phyloP scores from a whole-genome alignment of 1,140 invertebrate genomes.

The Bradysia coprophila region DNA sequence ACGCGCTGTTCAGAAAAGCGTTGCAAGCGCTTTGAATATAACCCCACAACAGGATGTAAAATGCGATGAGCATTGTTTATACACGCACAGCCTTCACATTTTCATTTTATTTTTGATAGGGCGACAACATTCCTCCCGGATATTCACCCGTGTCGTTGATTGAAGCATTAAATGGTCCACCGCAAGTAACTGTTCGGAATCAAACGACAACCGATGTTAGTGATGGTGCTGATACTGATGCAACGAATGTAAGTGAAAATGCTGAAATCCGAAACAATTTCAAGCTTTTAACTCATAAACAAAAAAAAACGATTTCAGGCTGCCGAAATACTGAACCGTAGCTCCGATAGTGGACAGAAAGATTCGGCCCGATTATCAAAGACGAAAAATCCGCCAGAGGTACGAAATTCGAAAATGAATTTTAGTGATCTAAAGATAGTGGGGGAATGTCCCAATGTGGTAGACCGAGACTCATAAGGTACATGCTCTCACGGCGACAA shows the following conservation, averaged over 20 bases:
- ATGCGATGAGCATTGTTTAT: constrained; percentile 4
- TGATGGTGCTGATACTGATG: background rate
- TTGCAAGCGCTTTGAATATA: constrained; percentile 22
- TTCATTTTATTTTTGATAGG: constrained; percentile 11
- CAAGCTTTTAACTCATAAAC: no score
- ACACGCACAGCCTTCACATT: background rate
- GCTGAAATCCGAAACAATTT: background rate
- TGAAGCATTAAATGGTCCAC: constrained; percentile 93
- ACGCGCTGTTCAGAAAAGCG: constrained; percentile 72
- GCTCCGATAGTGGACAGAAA: background rate
- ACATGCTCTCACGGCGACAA: no score
- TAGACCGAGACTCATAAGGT: no score
- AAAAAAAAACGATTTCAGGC: no score
- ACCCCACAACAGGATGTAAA: constrained; percentile 31
- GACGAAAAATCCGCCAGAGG: background rate
- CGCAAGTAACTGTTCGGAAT: constrained; percentile 13
- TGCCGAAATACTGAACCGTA: constrained; percentile 1
- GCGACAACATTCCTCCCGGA: constrained; percentile 75
- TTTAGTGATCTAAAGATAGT: background rate
- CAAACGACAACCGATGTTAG: constrained; percentile 7
- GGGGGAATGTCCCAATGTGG: no score
- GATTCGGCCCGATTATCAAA: background rate
- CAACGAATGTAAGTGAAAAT: constrained; percentile 1
- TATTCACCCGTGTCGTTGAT: constrained; percentile 93
- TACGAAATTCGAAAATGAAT: no score